Evolutionary conservation across 2,888 invertebrate species (phyloP), one percentile per base, ranked within the genome.

Genomic region (Ctenicera cuprea): DNA sequence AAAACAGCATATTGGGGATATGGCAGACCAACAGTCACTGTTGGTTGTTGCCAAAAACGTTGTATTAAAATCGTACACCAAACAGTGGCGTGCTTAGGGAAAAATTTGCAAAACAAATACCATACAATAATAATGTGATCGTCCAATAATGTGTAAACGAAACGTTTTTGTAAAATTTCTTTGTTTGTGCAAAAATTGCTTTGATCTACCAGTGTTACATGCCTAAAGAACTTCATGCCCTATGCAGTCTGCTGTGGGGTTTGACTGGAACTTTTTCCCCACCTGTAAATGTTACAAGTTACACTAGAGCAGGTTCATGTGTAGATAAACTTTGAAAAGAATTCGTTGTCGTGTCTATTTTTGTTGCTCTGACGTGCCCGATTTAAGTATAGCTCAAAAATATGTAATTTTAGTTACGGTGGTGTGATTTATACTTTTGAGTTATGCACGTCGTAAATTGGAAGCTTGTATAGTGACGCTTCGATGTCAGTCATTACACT

Each of bases 11-110:
- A 26, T 26, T 26, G 26, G 54, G 54, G 4, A 54, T 20, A 18
- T 43, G 43, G 59, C 41, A 66, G 57, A 67, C 57, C 45, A 20
- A 59, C 59, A 59, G 59, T 67, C 18, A 54, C 18, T 54, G 14
- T 12, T 30, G 3, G 0, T 52, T 20, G 26, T 38, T 61, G 62
- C 69, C 61, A 69, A 69, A 61, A 59, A 59, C 26, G 30, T 54
- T 7, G 18, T 11, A 48, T n/a, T n/a, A 48, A 48, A 16, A 4
- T 18, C 26, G 16, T 48, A 16, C 16, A 48, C 16, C 2, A 45
- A 45, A 45, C 5, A n/a, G n/a, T n/a, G n/a, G n/a, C n/a, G 3
- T 26, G 5, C 26, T 26, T 5, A 2, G 26, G 26, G 26, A 26
- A 2, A 3, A 26, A 26, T n/a, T n/a, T n/a, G n/a, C n/a, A n/a